These are phyloP conservation scores for Cnemophilus loriae DNA, from an alignment of 2,113 vertebrate species.

Conservation along the genomic window DNA sequence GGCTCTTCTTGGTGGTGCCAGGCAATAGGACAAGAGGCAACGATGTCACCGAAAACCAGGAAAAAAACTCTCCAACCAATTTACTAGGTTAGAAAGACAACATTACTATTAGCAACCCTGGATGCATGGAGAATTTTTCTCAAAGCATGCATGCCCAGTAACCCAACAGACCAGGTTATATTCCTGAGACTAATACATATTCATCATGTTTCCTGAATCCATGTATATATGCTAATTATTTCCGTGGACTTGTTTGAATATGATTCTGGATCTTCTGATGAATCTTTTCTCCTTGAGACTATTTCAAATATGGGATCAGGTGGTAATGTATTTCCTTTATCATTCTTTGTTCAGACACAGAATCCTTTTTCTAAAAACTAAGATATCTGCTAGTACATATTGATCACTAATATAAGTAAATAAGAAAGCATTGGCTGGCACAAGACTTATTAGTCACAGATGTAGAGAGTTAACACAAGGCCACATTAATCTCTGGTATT, in stretches of 20 bases:
- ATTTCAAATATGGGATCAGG: not conserved
- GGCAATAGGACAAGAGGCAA: not conserved
- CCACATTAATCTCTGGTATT: not conserved
- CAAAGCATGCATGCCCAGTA: not conserved
- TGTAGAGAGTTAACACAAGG: not conserved
- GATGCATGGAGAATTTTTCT: not conserved
- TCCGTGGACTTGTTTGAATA: not conserved
- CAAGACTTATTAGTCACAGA: not conserved
- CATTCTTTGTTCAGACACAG: not conserved
- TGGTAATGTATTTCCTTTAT: not conserved
- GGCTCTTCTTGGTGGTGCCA: not conserved
- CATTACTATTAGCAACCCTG: accelerated
- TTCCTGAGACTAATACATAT: not conserved
- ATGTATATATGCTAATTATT: not conserved
- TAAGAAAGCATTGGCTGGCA: not conserved
- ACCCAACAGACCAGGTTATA: not conserved
- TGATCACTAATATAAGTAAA: not conserved
- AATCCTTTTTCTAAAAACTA: not conserved
- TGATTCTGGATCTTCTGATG: not conserved
- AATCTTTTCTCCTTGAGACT: not conserved
- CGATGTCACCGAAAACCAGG: not conserved
- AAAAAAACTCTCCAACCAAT: not conserved
- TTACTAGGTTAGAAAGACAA: not conserved
- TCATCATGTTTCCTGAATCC: not conserved
- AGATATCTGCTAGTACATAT: not conserved